Conservation (phyloP, 1,140 invertebrate species). For the Bombus difficillimus region DNA sequence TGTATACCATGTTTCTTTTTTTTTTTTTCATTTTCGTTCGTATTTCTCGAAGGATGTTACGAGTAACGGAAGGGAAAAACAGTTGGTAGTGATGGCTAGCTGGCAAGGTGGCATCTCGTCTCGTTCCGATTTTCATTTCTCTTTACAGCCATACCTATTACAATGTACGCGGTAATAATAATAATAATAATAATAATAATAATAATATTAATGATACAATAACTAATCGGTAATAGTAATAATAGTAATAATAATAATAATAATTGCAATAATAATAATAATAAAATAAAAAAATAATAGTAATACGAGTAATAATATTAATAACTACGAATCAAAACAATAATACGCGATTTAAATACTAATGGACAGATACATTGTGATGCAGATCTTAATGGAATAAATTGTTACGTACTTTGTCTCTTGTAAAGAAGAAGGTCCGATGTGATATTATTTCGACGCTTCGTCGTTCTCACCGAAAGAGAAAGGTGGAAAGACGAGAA, state of each 20-base stretch:
- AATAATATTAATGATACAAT: slow-evolving; percentile 5
- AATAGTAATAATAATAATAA: slow-evolving; percentile 26
- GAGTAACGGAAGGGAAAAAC: not conserved
- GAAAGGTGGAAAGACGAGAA: not conserved
- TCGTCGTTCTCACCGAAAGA: not conserved
- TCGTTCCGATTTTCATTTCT: slow-evolving; percentile 13
- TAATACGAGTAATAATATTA: not conserved
- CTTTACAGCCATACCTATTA: not conserved
- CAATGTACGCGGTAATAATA: slow-evolving; percentile 28
- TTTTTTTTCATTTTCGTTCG: slow-evolving; percentile 38
- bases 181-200: slow-evolving; percentile 27
- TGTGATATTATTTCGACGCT: not conserved
- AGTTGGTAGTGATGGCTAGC: slow-evolving; percentile 63
- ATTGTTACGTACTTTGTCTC: not conserved
- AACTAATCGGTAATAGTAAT: slow-evolving; percentile 42
- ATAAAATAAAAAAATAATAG: not conserved
- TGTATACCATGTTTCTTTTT: slow-evolving; percentile 33
- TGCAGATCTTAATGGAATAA: slow-evolving; percentile 52
- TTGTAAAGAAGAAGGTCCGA: not conserved
- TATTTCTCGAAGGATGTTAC: not conserved
- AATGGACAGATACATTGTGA: slow-evolving; percentile 63
- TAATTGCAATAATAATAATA: not conserved
- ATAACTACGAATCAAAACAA: slow-evolving; percentile 52
- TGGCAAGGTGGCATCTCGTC: slow-evolving; percentile 64
- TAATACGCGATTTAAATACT: slow-evolving; percentile 62